These are phyloP conservation scores for Perithous albicinctus DNA, from an alignment of 2,888 invertebrate genomes.

Conservation along the genomic window DNA sequence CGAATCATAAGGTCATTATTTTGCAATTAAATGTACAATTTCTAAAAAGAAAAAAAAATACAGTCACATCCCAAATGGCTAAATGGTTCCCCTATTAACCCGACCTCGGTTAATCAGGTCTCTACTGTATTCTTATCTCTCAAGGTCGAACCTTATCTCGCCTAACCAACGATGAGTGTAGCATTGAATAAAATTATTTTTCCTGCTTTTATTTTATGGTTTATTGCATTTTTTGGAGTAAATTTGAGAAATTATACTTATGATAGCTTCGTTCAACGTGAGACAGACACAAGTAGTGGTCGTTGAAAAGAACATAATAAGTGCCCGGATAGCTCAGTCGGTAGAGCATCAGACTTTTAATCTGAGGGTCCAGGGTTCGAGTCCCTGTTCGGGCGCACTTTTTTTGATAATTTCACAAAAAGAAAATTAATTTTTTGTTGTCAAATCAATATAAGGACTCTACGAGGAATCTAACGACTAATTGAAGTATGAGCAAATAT, in stretches of 20 bases:
- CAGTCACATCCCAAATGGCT: no score
- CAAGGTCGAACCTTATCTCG: no score
- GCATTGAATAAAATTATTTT: no score
- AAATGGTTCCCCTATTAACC: no score
- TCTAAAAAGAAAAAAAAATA: no score
- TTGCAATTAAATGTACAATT: no score
- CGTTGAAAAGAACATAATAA: neutral
- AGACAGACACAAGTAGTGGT: neutral
- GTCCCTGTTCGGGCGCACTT: conserved; percentile 83
- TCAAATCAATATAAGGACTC: neutral
- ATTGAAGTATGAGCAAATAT: neutral
- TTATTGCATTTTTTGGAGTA: neutral
- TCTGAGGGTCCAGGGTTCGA: conserved; percentile 85
- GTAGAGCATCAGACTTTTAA: conserved; percentile 85
- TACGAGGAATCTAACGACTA: neutral
- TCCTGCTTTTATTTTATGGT: no score
- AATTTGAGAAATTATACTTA: neutral
- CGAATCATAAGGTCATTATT: no score
- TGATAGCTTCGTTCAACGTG: neutral
- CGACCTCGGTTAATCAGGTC: no score
- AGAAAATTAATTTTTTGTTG: conserved; percentile 58
- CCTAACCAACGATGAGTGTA: no score
- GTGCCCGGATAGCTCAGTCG: conserved; percentile 84
- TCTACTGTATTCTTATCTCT: no score
- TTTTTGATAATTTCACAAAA: conserved; percentile 13